Conservation (phyloP, 2,113 vertebrate genomes). For the Actinemys pallida region DNA sequence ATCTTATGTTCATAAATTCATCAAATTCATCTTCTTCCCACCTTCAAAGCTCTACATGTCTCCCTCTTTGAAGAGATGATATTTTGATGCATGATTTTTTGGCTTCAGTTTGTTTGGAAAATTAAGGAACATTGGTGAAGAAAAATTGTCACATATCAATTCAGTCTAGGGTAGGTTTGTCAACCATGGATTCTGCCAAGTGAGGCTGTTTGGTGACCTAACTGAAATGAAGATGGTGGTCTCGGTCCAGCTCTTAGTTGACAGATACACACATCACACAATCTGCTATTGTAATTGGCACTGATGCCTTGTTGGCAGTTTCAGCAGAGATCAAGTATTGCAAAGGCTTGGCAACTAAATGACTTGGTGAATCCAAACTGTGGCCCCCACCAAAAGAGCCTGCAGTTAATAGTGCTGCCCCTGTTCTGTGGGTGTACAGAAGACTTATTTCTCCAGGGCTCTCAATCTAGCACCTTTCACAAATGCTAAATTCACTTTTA, state of each 20-base stretch:
- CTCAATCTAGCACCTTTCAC: neutral
- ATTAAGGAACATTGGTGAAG: neutral
- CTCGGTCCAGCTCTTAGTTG: neutral
- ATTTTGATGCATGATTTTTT: neutral
- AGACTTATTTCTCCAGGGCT: rapidly evolving
- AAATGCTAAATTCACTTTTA: neutral
- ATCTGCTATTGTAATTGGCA: neutral
- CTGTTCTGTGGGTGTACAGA: neutral
- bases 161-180: neutral
- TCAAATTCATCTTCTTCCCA: neutral
- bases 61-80: neutral
- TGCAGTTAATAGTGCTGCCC: neutral
- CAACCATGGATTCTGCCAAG: neutral
- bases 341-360: neutral
- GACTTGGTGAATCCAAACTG: neutral
- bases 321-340: neutral
- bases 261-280: neutral
- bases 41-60: neutral
- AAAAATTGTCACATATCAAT: neutral
- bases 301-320: neutral
- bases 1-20: neutral
- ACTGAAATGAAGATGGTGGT: neutral
- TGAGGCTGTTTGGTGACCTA: neutral
- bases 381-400: neutral
- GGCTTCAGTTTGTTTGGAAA: neutral